phyloP scores from a whole-genome alignment of 2,888 invertebrate species.

The Fragum fragum region DNA sequence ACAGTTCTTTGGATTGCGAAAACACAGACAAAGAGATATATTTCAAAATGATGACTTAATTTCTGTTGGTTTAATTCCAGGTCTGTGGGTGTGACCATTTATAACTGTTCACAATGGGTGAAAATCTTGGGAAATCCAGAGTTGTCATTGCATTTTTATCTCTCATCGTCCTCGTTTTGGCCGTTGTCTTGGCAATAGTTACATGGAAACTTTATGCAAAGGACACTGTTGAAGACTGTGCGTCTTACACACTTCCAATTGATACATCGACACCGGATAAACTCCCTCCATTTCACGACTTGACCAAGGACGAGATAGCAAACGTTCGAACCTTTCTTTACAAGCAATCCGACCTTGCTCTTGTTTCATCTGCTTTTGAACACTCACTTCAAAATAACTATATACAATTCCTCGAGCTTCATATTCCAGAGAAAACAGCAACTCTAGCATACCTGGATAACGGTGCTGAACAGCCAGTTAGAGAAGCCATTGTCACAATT shows the following conservation, averaged over 20 bases:
- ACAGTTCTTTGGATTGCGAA: no score
- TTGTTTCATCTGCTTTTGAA: constrained; percentile 7
- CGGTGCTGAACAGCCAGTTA: constrained; percentile 53
- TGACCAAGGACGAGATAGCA: constrained; percentile 32
- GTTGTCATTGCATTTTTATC: constrained; percentile 11
- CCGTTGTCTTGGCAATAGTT: not conserved
- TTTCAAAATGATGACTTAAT: no score
- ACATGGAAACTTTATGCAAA: constrained; percentile 15
- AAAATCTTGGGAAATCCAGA: not conserved
- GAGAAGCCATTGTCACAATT: constrained; percentile 74
- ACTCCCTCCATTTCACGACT: constrained; percentile 41
- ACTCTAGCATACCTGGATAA: constrained; percentile 34
- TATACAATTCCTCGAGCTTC: constrained; percentile 35
- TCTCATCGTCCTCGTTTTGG: constrained; percentile 14
- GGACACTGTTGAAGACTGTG: not conserved
- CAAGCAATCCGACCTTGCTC: constrained; percentile 16
- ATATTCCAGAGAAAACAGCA: constrained; percentile 39
- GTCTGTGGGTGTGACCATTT: not conserved
- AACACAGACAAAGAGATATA: no score
- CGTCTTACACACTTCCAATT: constrained; percentile 1
- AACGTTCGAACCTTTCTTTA: constrained; percentile 33
- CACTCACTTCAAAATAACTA: constrained; percentile 20
- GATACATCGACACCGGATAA: constrained; percentile 34
- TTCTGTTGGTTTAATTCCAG: no score
- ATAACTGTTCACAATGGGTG: not conserved